Evolutionary conservation across 2,113 vertebrate genomes (phyloP).

Genomic region (Etia nguti): DNA sequence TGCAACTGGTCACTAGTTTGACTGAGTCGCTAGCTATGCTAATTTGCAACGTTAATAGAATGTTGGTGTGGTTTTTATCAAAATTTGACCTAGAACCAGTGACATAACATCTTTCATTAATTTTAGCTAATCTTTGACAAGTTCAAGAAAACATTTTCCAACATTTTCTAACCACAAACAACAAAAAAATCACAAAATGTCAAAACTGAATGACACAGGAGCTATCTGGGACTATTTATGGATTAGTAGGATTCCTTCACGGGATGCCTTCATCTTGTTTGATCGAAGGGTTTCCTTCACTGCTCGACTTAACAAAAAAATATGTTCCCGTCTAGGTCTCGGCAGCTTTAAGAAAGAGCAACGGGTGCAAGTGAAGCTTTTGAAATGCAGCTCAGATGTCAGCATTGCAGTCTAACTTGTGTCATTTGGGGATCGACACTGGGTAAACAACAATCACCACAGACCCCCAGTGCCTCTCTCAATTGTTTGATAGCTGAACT

Average conservation of each 20-base stretch:
- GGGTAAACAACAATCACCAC: slow-evolving; percentile 38
- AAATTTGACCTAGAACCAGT: neutral
- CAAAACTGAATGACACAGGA: neutral
- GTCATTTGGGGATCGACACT: slow-evolving; percentile 14
- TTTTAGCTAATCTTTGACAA: neutral
- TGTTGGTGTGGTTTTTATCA: neutral
- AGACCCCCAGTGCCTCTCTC: slow-evolving; percentile 7
- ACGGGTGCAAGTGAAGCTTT: neutral
- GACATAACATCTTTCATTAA: neutral
- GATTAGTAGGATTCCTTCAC: neutral
- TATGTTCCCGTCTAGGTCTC: neutral
- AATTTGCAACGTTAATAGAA: neutral
- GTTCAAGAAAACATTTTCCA: neutral
- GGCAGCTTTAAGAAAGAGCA: neutral
- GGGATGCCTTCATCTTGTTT: neutral
- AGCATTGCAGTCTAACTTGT: neutral
- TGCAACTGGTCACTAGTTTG: neutral
- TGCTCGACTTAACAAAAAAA: neutral
- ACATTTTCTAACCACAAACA: neutral
- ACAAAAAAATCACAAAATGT: neutral
- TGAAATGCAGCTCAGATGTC: slow-evolving; percentile 39
- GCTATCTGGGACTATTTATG: neutral
- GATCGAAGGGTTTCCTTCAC: neutral
- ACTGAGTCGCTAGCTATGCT: neutral
- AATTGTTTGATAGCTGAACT: slow-evolving; percentile 21